Conservation (phyloP, 2,888 invertebrate species). For the Lypha dubia region DNA sequence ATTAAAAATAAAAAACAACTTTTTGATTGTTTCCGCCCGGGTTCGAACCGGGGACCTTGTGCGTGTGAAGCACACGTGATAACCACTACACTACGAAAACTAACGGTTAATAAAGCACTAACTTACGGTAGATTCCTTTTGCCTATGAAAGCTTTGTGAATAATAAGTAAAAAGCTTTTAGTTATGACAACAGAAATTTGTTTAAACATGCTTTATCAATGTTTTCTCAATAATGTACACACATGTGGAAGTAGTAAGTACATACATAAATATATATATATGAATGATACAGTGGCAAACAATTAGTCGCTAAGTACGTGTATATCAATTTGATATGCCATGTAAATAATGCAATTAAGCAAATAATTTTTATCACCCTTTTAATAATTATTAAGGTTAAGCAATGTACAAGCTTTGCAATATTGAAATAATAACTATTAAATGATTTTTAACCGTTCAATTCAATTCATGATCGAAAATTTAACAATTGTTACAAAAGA, state of each 20-base stretch:
- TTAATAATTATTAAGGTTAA: too few species aligned
- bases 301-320: neutral
- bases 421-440: too few species aligned
- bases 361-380: too few species aligned
- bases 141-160: neutral
- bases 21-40: conserved; percentile 78
- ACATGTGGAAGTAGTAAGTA: too few species aligned
- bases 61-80: conserved; percentile 81
- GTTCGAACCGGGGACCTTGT: conserved; percentile 80
- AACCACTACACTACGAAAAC: conserved; percentile 76
- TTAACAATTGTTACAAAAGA: neutral
- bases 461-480: neutral
- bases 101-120: neutral
- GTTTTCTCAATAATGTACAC: too few species aligned
- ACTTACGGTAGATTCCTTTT: conserved; percentile 6
- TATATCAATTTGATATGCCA: too few species aligned
- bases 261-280: too few species aligned
- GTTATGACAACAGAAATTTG: neutral
- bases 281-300: neutral
- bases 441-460: neutral
- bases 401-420: too few species aligned
- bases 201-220: neutral
- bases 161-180: conserved; percentile 10
- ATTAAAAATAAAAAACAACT: conserved; percentile 49
- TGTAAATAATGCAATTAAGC: too few species aligned